Evolutionary conservation across 2,797 vertebrate species (phyloP).

Genomic region (Mormyrus hasselquistii): DNA sequence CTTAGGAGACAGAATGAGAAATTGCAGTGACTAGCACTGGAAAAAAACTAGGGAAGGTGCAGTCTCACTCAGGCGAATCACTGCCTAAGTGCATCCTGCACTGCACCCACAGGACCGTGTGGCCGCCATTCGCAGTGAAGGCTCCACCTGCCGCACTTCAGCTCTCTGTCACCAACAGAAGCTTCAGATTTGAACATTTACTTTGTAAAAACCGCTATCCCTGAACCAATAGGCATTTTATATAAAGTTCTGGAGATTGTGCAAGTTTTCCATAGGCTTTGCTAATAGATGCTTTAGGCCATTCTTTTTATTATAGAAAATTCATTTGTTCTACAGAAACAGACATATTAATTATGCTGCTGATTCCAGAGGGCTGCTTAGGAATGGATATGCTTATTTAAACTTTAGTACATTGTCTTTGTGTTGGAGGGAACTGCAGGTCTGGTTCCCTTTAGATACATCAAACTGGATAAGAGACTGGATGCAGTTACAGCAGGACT

Average conservation of each 20-base stretch:
- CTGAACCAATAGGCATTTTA: not conserved
- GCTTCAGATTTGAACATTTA: not conserved
- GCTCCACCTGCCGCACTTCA: not conserved
- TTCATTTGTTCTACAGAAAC: not conserved
- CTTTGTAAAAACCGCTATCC: not conserved
- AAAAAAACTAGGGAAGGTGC: not conserved
- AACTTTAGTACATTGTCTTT: not conserved
- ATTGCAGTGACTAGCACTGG: not conserved
- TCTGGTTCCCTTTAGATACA: not conserved
- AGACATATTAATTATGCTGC: not conserved
- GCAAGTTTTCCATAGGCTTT: not conserved
- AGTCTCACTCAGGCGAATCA: not conserved
- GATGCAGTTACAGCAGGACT: not conserved
- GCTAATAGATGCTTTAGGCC: not conserved
- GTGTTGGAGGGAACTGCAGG: not conserved
- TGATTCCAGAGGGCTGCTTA: not conserved
- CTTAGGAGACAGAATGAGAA: not conserved
- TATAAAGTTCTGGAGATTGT: not conserved
- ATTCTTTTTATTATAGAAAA: not conserved
- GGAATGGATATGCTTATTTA: not conserved
- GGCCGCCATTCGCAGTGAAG: not conserved
- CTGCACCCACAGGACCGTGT: not conserved
- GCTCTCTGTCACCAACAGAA: not conserved
- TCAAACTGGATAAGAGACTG: not conserved
- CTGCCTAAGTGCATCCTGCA: not conserved